phyloP scores from a whole-genome alignment of 1,140 invertebrate genomes.

The Cyphomyrmex costatus region DNA sequence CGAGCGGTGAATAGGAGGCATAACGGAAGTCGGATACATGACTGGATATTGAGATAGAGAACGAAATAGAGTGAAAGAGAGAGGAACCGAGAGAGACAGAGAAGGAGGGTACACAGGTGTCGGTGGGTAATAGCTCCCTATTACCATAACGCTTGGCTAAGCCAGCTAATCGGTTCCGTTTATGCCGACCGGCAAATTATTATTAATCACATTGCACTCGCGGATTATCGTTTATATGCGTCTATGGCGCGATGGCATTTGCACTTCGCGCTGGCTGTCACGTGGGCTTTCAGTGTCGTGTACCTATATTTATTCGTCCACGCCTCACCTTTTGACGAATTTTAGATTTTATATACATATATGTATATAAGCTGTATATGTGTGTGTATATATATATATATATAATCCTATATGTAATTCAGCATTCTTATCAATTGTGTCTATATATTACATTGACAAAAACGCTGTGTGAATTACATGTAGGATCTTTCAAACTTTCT shows the following conservation, averaged over 20 bases:
- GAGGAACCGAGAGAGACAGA: background rate
- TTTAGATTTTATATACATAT: too few relatives aligned
- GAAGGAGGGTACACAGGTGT: conserved; percentile 49
- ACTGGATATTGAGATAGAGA: background rate
- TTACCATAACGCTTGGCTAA: conserved; percentile 83
- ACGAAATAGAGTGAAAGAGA: background rate
- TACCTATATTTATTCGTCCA: conserved; percentile 25
- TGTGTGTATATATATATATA: background rate
- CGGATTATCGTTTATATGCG: conserved; percentile 78
- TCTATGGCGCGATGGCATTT: conserved; percentile 72
- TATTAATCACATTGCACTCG: conserved; percentile 82
- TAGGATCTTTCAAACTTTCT: background rate
- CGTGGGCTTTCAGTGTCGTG: conserved; percentile 40
- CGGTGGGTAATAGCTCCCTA: conserved; percentile 80
- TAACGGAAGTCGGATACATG: conserved; percentile 23
- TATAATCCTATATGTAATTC: background rate
- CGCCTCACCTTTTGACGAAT: background rate
- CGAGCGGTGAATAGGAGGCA: background rate
- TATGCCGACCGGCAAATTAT: conserved; percentile 83
- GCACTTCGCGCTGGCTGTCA: conserved; percentile 58
- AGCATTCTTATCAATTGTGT: too few relatives aligned
- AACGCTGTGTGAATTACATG: background rate
- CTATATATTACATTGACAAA: background rate
- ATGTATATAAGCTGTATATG: too few relatives aligned
- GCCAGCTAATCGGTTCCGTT: conserved; percentile 83